These are phyloP conservation scores for Cremastinae sp. DNA, from an alignment of 2,888 invertebrate genomes.

Conservation along the genomic window DNA sequence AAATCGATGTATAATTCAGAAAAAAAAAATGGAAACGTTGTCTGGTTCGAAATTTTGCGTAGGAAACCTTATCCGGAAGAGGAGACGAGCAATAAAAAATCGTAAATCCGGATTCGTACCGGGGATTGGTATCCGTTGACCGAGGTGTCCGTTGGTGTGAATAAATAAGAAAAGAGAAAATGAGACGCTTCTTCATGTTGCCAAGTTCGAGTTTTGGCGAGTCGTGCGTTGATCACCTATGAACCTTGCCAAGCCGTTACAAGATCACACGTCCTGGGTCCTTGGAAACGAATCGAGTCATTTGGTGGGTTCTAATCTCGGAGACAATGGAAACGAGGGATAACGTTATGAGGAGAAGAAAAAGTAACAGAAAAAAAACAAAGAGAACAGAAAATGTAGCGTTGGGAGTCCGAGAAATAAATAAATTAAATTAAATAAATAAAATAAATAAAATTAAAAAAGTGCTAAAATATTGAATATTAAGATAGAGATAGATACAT, in stretches of 20 bases:
- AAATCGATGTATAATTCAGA: too few species aligned
- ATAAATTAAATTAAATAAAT: too few species aligned
- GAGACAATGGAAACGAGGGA: constrained; percentile 70
- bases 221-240: constrained; percentile 69
- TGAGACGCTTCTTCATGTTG: neutral
- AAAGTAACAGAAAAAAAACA: constrained; percentile 6
- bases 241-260: constrained; percentile 66
- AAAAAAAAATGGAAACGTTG: too few species aligned
- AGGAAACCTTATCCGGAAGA: neutral
- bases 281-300: constrained; percentile 64
- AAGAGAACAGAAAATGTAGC: too few species aligned
- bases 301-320: constrained; percentile 69
- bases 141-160: constrained; percentile 38
- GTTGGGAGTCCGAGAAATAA: too few species aligned
- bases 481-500: too few species aligned
- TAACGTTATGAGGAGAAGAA: too few species aligned
- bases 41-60: neutral
- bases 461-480: too few species aligned
- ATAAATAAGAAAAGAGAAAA: neutral
- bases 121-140: constrained; percentile 22
- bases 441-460: too few species aligned
- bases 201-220: constrained; percentile 54
- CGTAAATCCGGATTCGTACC: constrained; percentile 36
- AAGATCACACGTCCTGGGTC: constrained; percentile 35
- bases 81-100: neutral